Percentiles rank a stretch among this genome's conserved stretches.
phyloP scores from a whole-genome alignment of 1,140 invertebrate genomes.

The Lucilia sericata region DNA sequence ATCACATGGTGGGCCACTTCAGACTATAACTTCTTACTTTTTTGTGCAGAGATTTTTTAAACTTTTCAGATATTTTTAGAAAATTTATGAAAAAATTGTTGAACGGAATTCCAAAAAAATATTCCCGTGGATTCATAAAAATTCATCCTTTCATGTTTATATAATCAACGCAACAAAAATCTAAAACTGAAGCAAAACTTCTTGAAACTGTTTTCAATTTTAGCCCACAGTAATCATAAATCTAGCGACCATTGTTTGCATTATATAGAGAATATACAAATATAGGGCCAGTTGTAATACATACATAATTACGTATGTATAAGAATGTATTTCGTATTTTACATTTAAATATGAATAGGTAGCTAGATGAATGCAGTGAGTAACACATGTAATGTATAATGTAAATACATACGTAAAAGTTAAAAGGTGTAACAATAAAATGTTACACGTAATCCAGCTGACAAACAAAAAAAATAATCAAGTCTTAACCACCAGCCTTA shows the following conservation, averaged over 20 bases:
- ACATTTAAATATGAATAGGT: constrained; percentile 18
- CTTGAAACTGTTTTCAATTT: too few relatives aligned
- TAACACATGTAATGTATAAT: constrained; percentile 43
- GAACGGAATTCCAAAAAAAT: too few relatives aligned
- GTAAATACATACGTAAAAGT: constrained; percentile 38
- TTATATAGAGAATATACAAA: not conserved
- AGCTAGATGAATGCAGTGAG: constrained; percentile 11
- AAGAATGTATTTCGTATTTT: not conserved
- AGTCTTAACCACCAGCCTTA: constrained; percentile 1
- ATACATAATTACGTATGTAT: too few relatives aligned
- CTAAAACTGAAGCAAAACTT: too few relatives aligned
- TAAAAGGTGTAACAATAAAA: constrained; percentile 43
- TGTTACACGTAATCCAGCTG: constrained; percentile 23
- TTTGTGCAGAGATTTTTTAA: too few relatives aligned
- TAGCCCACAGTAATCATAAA: not conserved
- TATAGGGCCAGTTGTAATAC: not conserved
- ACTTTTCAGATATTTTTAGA: too few relatives aligned
- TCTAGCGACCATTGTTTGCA: not conserved
- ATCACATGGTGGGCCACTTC: too few relatives aligned
- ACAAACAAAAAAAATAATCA: constrained; percentile 1
- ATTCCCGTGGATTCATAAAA: too few relatives aligned
- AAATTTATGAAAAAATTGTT: too few relatives aligned
- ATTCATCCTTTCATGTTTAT: too few relatives aligned
- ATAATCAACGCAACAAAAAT: too few relatives aligned
- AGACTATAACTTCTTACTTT: too few relatives aligned